Evolutionary conservation across 64 coral and sea anemone genomes (phyloP).

Genomic region (Pachyseris speciosa): DNA sequence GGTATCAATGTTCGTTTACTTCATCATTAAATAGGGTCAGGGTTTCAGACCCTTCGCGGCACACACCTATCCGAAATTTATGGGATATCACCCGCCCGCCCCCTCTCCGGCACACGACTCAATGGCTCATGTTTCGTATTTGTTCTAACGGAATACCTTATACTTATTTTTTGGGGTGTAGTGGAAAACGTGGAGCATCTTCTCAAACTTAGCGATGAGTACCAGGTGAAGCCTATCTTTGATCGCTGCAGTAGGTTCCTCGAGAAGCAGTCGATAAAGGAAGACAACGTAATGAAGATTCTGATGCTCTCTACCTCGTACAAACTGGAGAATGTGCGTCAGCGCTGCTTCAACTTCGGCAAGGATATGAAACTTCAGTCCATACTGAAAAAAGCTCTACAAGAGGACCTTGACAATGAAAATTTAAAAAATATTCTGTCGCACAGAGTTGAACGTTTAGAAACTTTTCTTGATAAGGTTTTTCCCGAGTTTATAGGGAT

Average conservation of each 20-base stretch:
- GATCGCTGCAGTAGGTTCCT: background rate
- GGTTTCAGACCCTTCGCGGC: too few species aligned
- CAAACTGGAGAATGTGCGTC: background rate
- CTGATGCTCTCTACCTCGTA: background rate
- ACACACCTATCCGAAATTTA: too few species aligned
- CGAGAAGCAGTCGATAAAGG: background rate
- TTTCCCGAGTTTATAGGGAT: slow-evolving; percentile 9
- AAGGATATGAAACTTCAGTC: background rate
- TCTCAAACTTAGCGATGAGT: background rate
- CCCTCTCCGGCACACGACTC: too few species aligned
- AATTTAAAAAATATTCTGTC: background rate
- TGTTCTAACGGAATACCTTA: too few species aligned
- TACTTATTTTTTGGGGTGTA: background rate
- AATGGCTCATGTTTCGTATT: too few species aligned
- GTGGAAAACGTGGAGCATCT: background rate
- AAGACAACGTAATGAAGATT: slow-evolving; percentile 20
- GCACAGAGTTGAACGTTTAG: background rate
- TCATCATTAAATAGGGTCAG: too few species aligned
- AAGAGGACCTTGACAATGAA: background rate
- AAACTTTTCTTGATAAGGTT: background rate
- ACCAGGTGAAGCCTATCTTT: background rate
- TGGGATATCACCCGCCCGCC: too few species aligned
- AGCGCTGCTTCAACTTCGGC: background rate
- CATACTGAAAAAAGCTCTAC: background rate
- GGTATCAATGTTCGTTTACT: too few species aligned